phyloP scores from a whole-genome alignment of 2,797 vertebrate species.

The Protosalanx chinensis region DNA sequence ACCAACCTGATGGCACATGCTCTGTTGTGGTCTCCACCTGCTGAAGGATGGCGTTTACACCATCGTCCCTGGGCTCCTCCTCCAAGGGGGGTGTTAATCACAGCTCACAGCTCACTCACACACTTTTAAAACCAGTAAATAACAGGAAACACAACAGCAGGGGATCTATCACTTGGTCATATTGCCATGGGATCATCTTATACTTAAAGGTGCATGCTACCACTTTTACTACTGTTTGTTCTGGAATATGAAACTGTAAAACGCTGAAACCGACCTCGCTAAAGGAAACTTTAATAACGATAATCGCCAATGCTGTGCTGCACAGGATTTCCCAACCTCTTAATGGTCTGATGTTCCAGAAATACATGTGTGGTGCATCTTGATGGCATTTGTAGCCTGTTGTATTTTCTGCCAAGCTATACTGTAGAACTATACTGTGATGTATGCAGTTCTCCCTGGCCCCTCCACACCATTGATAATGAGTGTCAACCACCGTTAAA shows the following conservation, averaged over 20 bases:
- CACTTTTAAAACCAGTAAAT: slow-evolving; percentile 60
- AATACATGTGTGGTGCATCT: not conserved
- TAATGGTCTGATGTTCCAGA: not conserved
- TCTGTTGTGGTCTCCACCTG: slow-evolving; percentile 80
- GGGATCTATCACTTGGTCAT: slow-evolving; percentile 22
- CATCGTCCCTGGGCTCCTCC: slow-evolving; percentile 66
- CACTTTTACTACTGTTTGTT: not conserved
- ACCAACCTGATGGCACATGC: slow-evolving; percentile 77
- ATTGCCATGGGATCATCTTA: slow-evolving; percentile 13
- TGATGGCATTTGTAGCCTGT: not conserved
- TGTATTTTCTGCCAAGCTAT: not conserved
- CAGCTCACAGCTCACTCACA: slow-evolving; percentile 63
- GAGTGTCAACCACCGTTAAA: slow-evolving; percentile 52
- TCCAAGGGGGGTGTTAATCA: slow-evolving; percentile 62
- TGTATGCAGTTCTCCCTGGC: not conserved
- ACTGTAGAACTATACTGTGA: not conserved
- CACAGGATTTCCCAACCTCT: not conserved
- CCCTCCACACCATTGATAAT: slow-evolving; percentile 56
- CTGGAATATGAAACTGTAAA: not conserved
- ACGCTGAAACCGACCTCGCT: not conserved
- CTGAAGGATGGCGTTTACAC: slow-evolving; percentile 74
- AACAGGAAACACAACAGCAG: slow-evolving; percentile 39
- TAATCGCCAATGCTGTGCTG: no score
- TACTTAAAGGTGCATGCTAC: not conserved
- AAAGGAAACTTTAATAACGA: no score